Evolutionary conservation across 2,888 invertebrate genomes (phyloP).

Genomic region (Agrotis ipsilon): DNA sequence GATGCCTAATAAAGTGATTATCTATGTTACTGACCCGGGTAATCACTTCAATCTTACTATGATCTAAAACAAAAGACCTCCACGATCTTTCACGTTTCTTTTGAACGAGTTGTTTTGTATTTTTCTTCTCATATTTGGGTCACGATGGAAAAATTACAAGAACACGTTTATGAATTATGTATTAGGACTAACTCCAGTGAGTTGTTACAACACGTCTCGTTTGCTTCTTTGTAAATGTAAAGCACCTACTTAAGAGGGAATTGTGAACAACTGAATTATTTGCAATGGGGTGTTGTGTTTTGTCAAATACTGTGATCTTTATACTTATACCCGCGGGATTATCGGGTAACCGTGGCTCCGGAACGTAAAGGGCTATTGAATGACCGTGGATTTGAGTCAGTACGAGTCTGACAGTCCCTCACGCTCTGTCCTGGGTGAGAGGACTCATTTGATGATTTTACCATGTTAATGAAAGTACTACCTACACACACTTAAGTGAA

Average conservation of each 20-base stretch:
- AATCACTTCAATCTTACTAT: background rate
- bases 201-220: conserved; percentile 40
- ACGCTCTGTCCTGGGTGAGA: too few species aligned
- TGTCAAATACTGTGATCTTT: background rate
- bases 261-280: conserved; percentile 16
- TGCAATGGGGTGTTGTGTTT: background rate
- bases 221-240: conserved; percentile 26
- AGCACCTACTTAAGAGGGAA: conserved; percentile 4
- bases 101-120: conserved; percentile 1
- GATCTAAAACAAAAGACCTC: conserved; percentile 36
- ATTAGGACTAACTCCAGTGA: conserved; percentile 31
- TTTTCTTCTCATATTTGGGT: conserved; percentile 41
- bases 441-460: too few species aligned
- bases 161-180: conserved; percentile 52
- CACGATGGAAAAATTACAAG: conserved; percentile 52
- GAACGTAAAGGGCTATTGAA: too few species aligned
- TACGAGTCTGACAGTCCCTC: too few species aligned
- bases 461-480: too few species aligned
- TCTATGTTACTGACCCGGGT: conserved; percentile 19
- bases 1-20: background rate
- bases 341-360: too few species aligned
- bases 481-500: too few species aligned
- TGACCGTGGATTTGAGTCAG: too few species aligned
- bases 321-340: too few species aligned
- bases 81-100: conserved; percentile 9